Evolutionary conservation across 2,113 vertebrate species (phyloP).

Genomic region (Parotia lawesii): DNA sequence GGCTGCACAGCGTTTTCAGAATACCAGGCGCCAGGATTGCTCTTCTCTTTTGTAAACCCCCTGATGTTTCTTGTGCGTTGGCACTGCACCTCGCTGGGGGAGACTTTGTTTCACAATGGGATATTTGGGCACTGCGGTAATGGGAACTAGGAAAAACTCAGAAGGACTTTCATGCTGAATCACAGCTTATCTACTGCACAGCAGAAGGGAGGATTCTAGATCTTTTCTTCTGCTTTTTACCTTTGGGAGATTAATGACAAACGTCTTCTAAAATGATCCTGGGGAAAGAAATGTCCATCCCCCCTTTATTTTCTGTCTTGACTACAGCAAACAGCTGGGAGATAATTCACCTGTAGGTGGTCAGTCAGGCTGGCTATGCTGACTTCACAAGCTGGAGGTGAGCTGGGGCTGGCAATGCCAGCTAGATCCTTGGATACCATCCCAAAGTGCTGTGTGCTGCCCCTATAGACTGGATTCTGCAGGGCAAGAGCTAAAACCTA

Average conservation of each 20-base stretch:
- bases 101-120: conserved; percentile 37
- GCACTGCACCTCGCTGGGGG: conserved; percentile 34
- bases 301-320: neutral
- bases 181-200: conserved; percentile 9
- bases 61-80: conserved; percentile 13
- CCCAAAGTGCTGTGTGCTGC: neutral
- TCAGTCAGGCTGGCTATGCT: neutral
- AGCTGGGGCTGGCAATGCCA: neutral
- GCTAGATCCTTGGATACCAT: neutral
- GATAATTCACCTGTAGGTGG: neutral
- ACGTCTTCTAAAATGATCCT: neutral
- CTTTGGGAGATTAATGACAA: neutral
- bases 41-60: conserved; percentile 48
- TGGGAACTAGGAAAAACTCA: neutral
- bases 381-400: neutral
- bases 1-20: neutral
- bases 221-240: neutral
- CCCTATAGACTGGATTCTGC: neutral
- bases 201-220: neutral
- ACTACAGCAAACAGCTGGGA: neutral
- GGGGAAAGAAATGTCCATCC: neutral
- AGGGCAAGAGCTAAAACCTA: neutral
- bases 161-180: conserved; percentile 1
- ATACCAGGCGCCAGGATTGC: conserved; percentile 7
- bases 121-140: conserved; percentile 36